These are phyloP conservation scores for Idris sp. DNA, from an alignment of 1,140 invertebrate genomes.

Conservation along the genomic window DNA sequence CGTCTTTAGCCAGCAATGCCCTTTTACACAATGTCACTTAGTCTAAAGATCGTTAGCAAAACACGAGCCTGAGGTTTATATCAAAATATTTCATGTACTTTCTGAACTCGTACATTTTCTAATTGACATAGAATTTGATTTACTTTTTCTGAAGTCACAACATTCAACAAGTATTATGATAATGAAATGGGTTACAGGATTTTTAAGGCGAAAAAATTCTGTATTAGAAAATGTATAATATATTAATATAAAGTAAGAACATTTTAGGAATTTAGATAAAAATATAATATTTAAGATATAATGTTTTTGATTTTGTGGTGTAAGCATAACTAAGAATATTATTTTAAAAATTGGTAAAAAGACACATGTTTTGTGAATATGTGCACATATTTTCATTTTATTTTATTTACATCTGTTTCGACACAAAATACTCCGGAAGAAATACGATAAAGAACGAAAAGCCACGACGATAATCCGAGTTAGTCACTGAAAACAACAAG, in stretches of 20 bases:
- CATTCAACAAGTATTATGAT: conserved; percentile 19
- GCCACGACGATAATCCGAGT: conserved; percentile 40
- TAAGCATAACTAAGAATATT: background rate
- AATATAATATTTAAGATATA: too few species aligned
- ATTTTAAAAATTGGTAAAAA: background rate
- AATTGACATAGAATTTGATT: conserved; percentile 30
- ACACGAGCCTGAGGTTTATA: conserved; percentile 48
- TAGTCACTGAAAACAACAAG: conserved; percentile 56
- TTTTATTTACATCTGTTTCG: conserved; percentile 30
- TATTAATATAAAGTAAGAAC: too few species aligned
- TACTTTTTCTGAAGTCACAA: conserved; percentile 10
- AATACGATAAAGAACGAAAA: conserved; percentile 28
- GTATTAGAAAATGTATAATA: too few species aligned
- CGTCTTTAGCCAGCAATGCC: conserved; percentile 60
- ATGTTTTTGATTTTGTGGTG: too few species aligned
- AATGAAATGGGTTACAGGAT: too few species aligned
- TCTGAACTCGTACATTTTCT: conserved; percentile 22
- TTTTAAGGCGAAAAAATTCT: too few species aligned
- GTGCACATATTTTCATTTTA: conserved; percentile 7
- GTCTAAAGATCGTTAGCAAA: conserved; percentile 58
- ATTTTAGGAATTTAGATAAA: too few species aligned
- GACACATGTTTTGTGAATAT: background rate
- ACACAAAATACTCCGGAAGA: conserved; percentile 15
- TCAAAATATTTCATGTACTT: conserved; percentile 51
- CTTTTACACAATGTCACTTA: conserved; percentile 61